phyloP scores from a whole-genome alignment of 1,140 invertebrate species.

The Psix sp. region DNA sequence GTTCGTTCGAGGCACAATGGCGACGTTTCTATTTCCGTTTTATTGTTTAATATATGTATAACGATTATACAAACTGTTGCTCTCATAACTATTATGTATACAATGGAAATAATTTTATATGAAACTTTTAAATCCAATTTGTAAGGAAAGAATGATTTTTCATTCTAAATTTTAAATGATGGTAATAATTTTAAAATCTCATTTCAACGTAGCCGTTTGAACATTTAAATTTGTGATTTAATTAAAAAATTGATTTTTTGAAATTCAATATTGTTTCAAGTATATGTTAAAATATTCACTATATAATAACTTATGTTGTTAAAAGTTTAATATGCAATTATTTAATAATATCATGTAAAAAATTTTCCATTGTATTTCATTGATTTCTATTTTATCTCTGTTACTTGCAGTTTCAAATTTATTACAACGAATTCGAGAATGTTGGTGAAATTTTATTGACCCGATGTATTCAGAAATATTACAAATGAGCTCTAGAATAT shows the following conservation, averaged over 20 bases:
- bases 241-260: too few species aligned
- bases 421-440: constrained; percentile 16
- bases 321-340: not conserved
- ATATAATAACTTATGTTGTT: too few species aligned
- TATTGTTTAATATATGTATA: constrained; percentile 30
- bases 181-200: too few species aligned
- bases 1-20: constrained; percentile 32
- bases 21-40: constrained; percentile 32
- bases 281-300: too few species aligned
- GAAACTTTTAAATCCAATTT: not conserved
- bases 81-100: constrained; percentile 39
- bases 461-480: constrained; percentile 23
- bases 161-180: too few species aligned
- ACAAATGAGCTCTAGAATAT: constrained; percentile 15
- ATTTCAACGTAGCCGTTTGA: too few species aligned
- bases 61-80: constrained; percentile 39
- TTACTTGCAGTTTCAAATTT: constrained; percentile 31
- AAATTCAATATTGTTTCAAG: too few species aligned
- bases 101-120: constrained; percentile 18
- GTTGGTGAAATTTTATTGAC: constrained; percentile 13
- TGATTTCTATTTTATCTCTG: constrained; percentile 24
- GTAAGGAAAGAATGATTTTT: too few species aligned
- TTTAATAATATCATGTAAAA: constrained; percentile 7
- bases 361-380: constrained; percentile 27
- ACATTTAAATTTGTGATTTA: too few species aligned